Evolutionary conservation across 2,113 vertebrate species (phyloP), one percentile per base, ranked within the genome.

Genomic region (Elgaria multicarinata): DNA sequence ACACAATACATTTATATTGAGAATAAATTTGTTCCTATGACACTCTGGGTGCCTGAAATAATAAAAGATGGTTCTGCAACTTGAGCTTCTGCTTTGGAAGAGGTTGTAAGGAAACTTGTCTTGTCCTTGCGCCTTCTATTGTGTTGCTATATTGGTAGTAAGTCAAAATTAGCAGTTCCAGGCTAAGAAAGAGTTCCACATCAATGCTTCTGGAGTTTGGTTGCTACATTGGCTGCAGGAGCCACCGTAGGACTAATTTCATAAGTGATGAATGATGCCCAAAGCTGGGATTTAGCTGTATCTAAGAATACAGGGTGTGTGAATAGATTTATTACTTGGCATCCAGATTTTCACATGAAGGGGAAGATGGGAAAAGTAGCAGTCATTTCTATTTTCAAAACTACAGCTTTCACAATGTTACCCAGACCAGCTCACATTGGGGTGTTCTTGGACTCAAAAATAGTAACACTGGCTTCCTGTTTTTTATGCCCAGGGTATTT

Each of bases 391-490:
- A 79, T 90, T 92, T 93, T 80, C 91, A 91, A 93, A 83, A 90
- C 78, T 84, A 74, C 91, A 93, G 88, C 72, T 91, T 94, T 88
- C 89, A 5, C 74, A 67, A 50, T 89, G 64, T 71, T 87, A 92
- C 31, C 36, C 36, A 33, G 71, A 75, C 87, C n/a, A 91, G 92
- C 13, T 12, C 31, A 87, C 82, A 85, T 42, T 92, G 90, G 55
- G 82, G 92, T 91, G 87, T 79, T 89, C 88, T 31, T 86, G 39
- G 9, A 85, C 82, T 93, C 95, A 90, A 95, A 96, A 95, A 95
- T 84, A 95, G 93, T 36, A 95, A 85, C 92, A 33, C 81, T 88
- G 85, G 88, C 92, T 94, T 96, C 94, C 95, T 93, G 91, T 93
- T 94, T 94, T 87, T 94, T 66, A 36, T 46, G 85, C 22, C n/a